Percentiles rank a stretch among this genome's conserved stretches.
Conservation (phyloP, 2,113 vertebrate genomes). For the Lepisosteus oculatus region DNA sequence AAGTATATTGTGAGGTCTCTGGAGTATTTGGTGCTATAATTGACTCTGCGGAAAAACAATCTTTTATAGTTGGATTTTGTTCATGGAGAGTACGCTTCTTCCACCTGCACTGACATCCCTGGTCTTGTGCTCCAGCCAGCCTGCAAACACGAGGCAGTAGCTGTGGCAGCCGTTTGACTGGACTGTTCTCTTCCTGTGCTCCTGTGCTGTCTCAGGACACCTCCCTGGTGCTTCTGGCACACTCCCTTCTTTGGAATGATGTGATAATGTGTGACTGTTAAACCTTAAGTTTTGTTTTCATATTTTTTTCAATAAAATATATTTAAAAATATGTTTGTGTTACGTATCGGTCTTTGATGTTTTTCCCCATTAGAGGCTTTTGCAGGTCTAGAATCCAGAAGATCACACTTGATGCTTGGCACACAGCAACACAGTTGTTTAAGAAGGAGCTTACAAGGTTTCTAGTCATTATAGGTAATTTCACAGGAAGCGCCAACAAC, state of each 20-base stretch:
- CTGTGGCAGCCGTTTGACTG: conserved; percentile 14
- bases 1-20: conserved; percentile 27
- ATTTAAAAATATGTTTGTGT: background rate
- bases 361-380: too few species aligned
- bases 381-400: too few species aligned
- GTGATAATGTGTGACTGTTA: conserved; percentile 27
- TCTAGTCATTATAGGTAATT: too few species aligned
- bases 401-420: too few species aligned
- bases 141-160: conserved; percentile 17
- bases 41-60: background rate
- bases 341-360: too few species aligned
- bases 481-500: too few species aligned
- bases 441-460: too few species aligned
- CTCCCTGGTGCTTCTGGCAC: conserved; percentile 37
- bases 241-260: conserved; percentile 38
- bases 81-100: conserved; percentile 9
- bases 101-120: conserved; percentile 46
- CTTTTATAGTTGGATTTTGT: conserved; percentile 1
- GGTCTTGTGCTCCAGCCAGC: conserved; percentile 33
- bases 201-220: conserved; percentile 30
- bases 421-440: too few species aligned
- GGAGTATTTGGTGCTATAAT: conserved; percentile 1
- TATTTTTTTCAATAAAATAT: conserved; percentile 58
- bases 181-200: background rate
- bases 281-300: conserved; percentile 17